A percentile compares a stretch with the other conserved stretches of the same genome.
phyloP scores from a whole-genome alignment of 1,140 invertebrate genomes.

The Micrasema minimum region DNA sequence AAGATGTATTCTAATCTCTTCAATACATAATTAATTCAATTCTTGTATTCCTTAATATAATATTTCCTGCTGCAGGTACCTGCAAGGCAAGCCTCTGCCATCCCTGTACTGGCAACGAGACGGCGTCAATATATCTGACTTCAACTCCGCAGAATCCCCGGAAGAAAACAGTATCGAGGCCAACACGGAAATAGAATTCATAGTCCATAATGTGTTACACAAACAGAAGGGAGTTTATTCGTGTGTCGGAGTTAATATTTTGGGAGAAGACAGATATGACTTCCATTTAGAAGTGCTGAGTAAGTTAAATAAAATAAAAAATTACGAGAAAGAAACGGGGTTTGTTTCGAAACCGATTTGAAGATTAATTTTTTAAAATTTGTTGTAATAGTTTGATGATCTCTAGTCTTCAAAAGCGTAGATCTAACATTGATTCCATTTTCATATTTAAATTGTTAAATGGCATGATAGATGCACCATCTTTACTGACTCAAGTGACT shows the following conservation, averaged over 20 bases:
- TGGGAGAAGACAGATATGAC: constrained; percentile 57
- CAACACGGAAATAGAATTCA: constrained; percentile 23
- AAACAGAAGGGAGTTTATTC: constrained; percentile 57
- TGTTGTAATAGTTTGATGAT: too few species aligned
- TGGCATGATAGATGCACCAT: too few species aligned
- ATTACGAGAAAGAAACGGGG: too few species aligned
- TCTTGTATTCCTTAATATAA: too few species aligned
- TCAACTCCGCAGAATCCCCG: not conserved
- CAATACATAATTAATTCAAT: not conserved
- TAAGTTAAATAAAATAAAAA: constrained; percentile 52
- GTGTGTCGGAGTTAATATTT: constrained; percentile 58
- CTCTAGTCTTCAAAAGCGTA: too few species aligned
- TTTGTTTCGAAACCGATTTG: too few species aligned
- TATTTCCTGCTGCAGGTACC: constrained; percentile 14
- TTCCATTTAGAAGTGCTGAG: constrained; percentile 58
- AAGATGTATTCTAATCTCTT: constrained; percentile 6
- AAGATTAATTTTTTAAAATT: too few species aligned
- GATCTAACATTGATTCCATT: too few species aligned
- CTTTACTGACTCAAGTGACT: too few species aligned
- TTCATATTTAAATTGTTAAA: too few species aligned
- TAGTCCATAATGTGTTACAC: constrained; percentile 35
- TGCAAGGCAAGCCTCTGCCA: constrained; percentile 39
- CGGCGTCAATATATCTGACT: constrained; percentile 29
- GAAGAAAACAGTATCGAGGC: constrained; percentile 6
- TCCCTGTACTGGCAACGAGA: constrained; percentile 41